Evolutionary conservation across 2,113 vertebrate species (phyloP).

Genomic region (Erinaceus europaeus): DNA sequence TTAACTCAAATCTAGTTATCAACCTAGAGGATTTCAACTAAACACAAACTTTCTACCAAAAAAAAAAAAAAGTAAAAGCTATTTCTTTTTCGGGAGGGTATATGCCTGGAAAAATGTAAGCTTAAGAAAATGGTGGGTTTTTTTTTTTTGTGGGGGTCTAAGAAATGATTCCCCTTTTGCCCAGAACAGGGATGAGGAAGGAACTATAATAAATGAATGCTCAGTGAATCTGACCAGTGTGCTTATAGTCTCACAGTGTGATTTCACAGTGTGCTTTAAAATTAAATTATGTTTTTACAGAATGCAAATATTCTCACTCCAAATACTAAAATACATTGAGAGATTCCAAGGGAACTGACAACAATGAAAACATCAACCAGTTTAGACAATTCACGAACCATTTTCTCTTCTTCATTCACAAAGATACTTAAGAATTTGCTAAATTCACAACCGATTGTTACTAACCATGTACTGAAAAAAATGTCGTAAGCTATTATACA

Average conservation of each 20-base stretch:
- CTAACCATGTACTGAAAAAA: neutral
- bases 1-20: neutral
- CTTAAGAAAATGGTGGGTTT: neutral
- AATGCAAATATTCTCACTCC: neutral
- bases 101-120: neutral
- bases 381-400: neutral
- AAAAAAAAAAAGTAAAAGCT: neutral
- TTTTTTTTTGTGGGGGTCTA: neutral
- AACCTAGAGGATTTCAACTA: neutral
- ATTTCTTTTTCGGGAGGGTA: neutral
- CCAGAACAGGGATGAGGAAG: too few relatives aligned
- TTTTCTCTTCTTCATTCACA: neutral
- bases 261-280: neutral
- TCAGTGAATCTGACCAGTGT: neutral
- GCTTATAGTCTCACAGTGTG: fast-evolving
- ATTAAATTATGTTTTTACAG: neutral
- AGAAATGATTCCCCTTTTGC: neutral
- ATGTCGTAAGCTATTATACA: too few relatives aligned
- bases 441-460: neutral
- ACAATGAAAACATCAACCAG: neutral
- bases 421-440: neutral
- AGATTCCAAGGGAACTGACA: neutral
- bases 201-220: fast-evolving
- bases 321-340: neutral
- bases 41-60: neutral